Percentiles rank a stretch among this genome's conserved stretches.
These are phyloP conservation scores for Tenualosa ilisha DNA, from an alignment of 2,797 vertebrate genomes.

Conservation along the genomic window DNA sequence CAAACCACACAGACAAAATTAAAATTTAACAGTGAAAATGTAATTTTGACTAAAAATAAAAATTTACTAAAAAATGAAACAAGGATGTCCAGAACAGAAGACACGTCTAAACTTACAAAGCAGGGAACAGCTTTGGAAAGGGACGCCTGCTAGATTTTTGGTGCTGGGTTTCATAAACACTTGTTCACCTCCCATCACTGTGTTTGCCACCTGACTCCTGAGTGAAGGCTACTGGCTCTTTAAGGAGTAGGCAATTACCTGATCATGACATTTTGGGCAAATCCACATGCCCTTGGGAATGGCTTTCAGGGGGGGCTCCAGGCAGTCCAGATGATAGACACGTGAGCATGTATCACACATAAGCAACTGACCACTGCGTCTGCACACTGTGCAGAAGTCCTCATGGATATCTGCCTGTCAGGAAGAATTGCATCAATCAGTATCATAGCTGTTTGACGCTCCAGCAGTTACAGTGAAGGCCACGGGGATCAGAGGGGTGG, in stretches of 20 bases:
- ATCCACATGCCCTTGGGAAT: constrained; percentile 90
- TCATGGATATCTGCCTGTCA: constrained; percentile 85
- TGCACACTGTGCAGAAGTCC: constrained; percentile 87
- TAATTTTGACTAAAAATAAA: constrained; percentile 17
- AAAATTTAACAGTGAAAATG: constrained; percentile 19
- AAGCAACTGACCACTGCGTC: constrained; percentile 84
- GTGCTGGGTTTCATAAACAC: neutral
- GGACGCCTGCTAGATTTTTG: neutral
- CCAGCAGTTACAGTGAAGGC: constrained; percentile 30
- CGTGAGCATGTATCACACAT: constrained; percentile 86
- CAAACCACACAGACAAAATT: constrained; percentile 25
- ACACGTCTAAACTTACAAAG: constrained; percentile 17
- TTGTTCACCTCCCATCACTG: neutral
- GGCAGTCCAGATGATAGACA: constrained; percentile 85
- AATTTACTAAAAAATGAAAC: constrained; percentile 15
- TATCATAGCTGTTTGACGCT: constrained; percentile 36
- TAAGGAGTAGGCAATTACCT: constrained; percentile 68
- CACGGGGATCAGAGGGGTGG: constrained; percentile 23
- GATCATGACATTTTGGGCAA: constrained; percentile 85
- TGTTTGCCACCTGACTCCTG: neutral
- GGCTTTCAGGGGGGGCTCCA: constrained; percentile 83
- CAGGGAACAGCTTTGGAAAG: neutral
- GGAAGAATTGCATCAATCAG: constrained; percentile 59
- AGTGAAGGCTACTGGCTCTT: neutral
- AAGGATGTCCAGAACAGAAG: constrained; percentile 13